Evolutionary conservation across 1,140 invertebrate species (phyloP).

Genomic region (Nasonia giraulti): DNA sequence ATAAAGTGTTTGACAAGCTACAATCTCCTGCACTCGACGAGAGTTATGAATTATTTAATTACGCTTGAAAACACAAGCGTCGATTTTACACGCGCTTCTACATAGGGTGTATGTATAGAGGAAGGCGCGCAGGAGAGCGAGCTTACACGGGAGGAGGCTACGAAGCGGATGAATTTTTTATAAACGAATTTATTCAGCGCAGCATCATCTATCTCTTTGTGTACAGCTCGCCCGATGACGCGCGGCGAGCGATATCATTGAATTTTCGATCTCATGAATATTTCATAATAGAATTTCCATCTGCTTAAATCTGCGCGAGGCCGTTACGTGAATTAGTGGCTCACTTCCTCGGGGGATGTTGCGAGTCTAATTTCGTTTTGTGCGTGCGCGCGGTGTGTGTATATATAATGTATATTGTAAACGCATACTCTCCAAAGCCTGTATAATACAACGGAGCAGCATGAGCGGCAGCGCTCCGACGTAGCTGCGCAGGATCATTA

Average conservation of each 20-base stretch:
- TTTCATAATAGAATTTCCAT: conserved; percentile 27
- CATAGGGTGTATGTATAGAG: neutral
- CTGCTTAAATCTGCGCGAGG: conserved; percentile 1
- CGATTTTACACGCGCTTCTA: neutral
- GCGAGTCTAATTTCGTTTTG: neutral
- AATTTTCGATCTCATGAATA: conserved; percentile 33
- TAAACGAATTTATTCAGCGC: neutral
- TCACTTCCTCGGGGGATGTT: neutral
- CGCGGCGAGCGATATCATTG: neutral
- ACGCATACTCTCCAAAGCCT: no score
- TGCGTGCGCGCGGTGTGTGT: neutral
- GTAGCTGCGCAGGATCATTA: no score
- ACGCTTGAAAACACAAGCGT: neutral
- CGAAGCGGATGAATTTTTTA: neutral
- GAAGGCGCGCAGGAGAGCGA: neutral
- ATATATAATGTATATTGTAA: no score
- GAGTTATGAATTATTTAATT: neutral
- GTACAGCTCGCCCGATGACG: neutral
- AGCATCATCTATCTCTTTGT: neutral
- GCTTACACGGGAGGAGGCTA: neutral
- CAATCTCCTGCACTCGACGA: no score
- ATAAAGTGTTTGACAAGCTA: no score
- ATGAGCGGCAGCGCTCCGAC: no score
- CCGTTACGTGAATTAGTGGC: conserved; percentile 9
- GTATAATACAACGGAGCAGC: no score